Evolutionary conservation across 2,113 vertebrate species (phyloP).

Genomic region (Tragelaphus buxtoni): DNA sequence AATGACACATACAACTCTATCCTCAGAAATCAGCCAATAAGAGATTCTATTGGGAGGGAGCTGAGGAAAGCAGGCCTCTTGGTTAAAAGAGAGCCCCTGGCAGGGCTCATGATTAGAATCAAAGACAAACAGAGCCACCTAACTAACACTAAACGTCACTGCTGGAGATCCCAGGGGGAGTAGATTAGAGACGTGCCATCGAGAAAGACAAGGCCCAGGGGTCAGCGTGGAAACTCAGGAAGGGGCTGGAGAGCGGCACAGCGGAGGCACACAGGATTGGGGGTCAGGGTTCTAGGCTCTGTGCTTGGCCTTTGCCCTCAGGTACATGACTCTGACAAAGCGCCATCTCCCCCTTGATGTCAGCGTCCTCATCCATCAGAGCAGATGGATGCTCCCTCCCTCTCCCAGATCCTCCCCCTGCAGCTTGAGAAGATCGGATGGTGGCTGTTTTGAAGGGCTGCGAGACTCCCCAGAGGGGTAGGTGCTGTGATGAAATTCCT

Average conservation of each 20-base stretch:
- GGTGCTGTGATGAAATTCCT: background rate
- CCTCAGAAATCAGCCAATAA: background rate
- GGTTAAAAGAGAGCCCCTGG: background rate
- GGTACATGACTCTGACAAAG: background rate
- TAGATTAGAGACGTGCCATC: background rate
- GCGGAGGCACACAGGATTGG: background rate
- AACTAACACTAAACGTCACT: background rate
- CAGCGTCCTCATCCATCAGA: background rate
- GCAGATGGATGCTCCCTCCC: background rate
- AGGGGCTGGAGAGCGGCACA: background rate
- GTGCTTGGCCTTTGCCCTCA: background rate
- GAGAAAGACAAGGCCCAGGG: background rate
- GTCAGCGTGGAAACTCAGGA: background rate
- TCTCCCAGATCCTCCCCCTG: background rate
- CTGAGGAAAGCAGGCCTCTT: background rate
- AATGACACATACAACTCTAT: constrained; percentile 40
- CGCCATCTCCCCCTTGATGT: background rate
- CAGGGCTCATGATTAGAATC: background rate
- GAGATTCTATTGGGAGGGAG: no score
- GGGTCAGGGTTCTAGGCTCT: background rate
- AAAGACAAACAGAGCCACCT: background rate
- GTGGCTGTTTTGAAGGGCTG: background rate
- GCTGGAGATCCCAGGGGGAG: background rate
- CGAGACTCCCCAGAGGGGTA: background rate
- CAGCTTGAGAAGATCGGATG: background rate